Base-by-base conservation (phyloP, 2,113 vertebrate genomes). In the Oncorhynchus gorbuscha region DNA sequence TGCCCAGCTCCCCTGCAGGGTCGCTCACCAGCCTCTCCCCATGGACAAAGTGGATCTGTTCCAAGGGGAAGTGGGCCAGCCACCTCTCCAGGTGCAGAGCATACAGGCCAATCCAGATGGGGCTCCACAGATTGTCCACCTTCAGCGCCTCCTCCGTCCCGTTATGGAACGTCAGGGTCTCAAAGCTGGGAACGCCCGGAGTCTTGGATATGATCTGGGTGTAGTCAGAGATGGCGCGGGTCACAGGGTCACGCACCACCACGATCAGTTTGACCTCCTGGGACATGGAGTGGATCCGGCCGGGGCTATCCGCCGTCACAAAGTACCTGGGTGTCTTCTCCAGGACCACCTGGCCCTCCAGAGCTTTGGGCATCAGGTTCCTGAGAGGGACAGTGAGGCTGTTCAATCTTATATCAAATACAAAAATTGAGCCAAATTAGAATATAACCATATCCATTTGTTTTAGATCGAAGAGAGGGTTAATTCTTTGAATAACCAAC, bases 141-240 rank as follows among this genome's bases (percentile, higher is more conserved):
- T 75, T 13, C 1, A 32, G 5, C 11, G 94, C 93, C 0, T 93
- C 94, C 35, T 64, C 66, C 76, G 94, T 96, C 80, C 92, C 93
- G 45, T 94, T 82, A 87, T 95, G 94, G 84, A 96, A 95, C 35
- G 94, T 94, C 89, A 96, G 92, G 81, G 94, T 94, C 85, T 96
- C 94, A 87, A 96, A 96, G 35, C 71, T 74, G 35, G 79, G 71
- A 20, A 81, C 72, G 35, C 72, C 71, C 0, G 71, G 79, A 20
- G 75, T 74, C 83, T 95, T 96, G 86, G 94, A 95, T 59, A 95
- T 94, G 1, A 94, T 96, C 90, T 96, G 95, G 89, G 95, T 95
- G 76, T 96, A 96, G 90, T 96, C 95, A 85, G 95, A 96, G 91
- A 96, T 94, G 89, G 95, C 94, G 92, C 95, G 93, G 87, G 95